These are phyloP conservation scores for Pluvianellus socialis DNA, from an alignment of 2,113 vertebrate species.

Conservation along the genomic window DNA sequence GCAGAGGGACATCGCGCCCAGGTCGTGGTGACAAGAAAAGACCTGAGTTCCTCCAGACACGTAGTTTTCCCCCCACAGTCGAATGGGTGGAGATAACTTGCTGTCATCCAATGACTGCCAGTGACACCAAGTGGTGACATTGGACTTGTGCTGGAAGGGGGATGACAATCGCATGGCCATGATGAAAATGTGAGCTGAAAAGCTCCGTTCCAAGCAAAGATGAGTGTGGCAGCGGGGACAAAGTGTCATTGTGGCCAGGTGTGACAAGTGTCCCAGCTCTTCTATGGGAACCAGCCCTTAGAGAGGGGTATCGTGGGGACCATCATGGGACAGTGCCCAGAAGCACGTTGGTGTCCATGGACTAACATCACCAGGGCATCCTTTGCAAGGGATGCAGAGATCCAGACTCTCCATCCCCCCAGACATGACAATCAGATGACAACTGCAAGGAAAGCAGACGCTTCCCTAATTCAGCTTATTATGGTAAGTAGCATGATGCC, in stretches of 20 bases:
- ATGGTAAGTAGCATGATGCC: neutral
- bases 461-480: neutral
- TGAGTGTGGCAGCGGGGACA: rapidly evolving
- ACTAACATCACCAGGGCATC: neutral
- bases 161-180: rapidly evolving
- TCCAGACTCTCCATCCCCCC: too few species aligned
- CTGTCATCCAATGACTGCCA: too few species aligned
- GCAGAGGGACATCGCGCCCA: rapidly evolving
- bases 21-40: rapidly evolving
- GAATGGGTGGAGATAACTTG: neutral
- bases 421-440: rapidly evolving
- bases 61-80: rapidly evolving
- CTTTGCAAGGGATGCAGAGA: neutral
- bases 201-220: neutral
- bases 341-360: neutral
- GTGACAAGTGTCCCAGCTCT: too few species aligned
- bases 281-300: neutral
- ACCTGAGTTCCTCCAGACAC: too few species aligned
- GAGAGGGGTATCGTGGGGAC: rapidly evolving
- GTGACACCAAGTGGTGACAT: too few species aligned
- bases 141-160: too few species aligned
- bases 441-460: neutral
- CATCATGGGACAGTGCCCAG: rapidly evolving
- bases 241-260: rapidly evolving
- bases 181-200: neutral